A percentile compares a stretch with the other conserved stretches of the same genome.
phyloP scores from a whole-genome alignment of 2,888 invertebrate species.

The Serrognathus titanus region DNA sequence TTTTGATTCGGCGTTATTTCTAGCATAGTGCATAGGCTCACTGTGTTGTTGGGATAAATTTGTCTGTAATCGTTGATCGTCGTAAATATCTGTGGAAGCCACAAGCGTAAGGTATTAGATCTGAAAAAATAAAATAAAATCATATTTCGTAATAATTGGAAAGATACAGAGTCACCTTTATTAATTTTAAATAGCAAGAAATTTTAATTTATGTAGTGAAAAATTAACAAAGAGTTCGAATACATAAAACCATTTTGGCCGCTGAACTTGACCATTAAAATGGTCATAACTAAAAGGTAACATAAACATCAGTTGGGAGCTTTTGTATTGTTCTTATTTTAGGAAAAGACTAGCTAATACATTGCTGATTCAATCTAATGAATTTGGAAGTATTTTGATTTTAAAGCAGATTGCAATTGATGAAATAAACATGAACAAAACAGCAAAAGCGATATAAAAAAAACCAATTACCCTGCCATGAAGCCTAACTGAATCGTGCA shows the following conservation, averaged over 20 bases:
- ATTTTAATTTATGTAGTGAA: too few relatives aligned
- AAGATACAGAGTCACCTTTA: too few relatives aligned
- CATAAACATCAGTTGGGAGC: too few relatives aligned
- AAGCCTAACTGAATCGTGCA: slow-evolving; percentile 63
- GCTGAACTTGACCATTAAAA: neutral
- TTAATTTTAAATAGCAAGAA: too few relatives aligned
- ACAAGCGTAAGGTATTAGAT: slow-evolving; percentile 75
- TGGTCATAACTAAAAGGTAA: too few relatives aligned
- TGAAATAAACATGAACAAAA: neutral
- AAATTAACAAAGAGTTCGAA: too few relatives aligned
- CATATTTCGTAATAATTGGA: too few relatives aligned
- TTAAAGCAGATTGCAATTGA: too few relatives aligned
- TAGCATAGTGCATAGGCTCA: slow-evolving; percentile 50
- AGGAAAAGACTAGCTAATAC: too few relatives aligned
- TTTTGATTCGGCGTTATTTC: slow-evolving; percentile 46
- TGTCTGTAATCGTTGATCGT: slow-evolving; percentile 54
- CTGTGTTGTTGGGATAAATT: slow-evolving; percentile 36
- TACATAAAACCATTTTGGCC: neutral
- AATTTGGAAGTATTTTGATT: too few relatives aligned
- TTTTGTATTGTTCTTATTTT: too few relatives aligned
- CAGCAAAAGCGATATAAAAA: slow-evolving; percentile 12
- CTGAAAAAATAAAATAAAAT: slow-evolving; percentile 28
- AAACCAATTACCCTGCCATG: slow-evolving; percentile 58
- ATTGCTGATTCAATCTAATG: too few relatives aligned
- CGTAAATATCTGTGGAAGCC: slow-evolving; percentile 83